Evolutionary conservation across 37 sponge, comb jelly and placozoan species (phyloP), one percentile per base, ranked within the genome.

Genomic region (Aphrocallistes beatrix): DNA sequence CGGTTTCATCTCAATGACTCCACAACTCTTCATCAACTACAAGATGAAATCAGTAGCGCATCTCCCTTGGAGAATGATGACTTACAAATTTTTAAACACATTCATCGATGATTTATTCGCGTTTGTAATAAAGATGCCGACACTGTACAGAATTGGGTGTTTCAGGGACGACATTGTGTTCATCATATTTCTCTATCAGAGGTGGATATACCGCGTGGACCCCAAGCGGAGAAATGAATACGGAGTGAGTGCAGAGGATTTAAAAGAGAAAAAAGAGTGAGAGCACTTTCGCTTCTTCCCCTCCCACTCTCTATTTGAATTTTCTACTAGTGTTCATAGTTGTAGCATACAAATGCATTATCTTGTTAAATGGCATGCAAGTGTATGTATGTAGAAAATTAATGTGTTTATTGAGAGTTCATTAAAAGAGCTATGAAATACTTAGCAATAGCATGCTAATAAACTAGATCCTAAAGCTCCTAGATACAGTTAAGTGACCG

Each of bases 31-130:
- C 88, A 98, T 98, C 85, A 98, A 98, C 89, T 98, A 98, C 87
- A 98, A 98, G 90, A 86, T 98, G 84, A 98, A 98, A 89, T 96
- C 96, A 13, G 94, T 98, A 32, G 99, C 99, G 36, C 99, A 98
- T 85, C 89, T 98, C 0, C 99, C 99, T 10, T 98, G 99, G 99
- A 75, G 99, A 25, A 98, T 98, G 99, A 85, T 98, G 85, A 96
- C 99, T 49, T 98, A 98, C 87, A 98, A 98, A 82, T 96, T 96
- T 0, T 91, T 98, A 86, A 98, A 98, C 87, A 98, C 99, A 36
- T 98, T 98, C 90, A 98, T 98, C 45, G 99, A 98, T 81, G 99
- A 98, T 86, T 89, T 98, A 89, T 98, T 98, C 92, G 99, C 99
- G 37, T 98, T 98, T 87, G 96, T 98, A 84, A 98, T 98, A 49